Evolutionary conservation across 2,113 vertebrate genomes (phyloP), one percentile per base, ranked within the genome.

Genomic region (Micromys minutus): DNA sequence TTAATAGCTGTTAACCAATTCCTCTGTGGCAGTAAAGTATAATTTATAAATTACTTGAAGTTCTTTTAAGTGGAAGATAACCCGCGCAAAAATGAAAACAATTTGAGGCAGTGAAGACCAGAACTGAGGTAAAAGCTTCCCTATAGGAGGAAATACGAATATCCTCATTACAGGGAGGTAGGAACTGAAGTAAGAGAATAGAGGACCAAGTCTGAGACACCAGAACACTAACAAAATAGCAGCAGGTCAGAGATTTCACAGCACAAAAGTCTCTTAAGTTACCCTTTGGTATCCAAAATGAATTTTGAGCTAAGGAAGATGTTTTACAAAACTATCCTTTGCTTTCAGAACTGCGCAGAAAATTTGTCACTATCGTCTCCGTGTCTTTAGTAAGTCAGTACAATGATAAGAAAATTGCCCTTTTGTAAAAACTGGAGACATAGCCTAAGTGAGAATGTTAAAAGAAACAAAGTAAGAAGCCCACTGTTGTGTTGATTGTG

Each of bases 1-100:
- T 83, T 90, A 94, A 90, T 47, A 94, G 19, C 59, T 90, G 39
- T 57, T 94, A 92, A 21, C 5, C 92, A 83, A 77, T 87, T 83
- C 89, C 85, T 90, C 52, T 52, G 45, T 61, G 29, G 61, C 42
- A 87, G 16, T 77, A 36, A 77, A 87, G 3, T 91, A 1, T 36
- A 1, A 74, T 96, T 81, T 85, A 83, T 79, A 95, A 96, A 87
- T 89, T 63, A 65, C 26, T 85, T 61, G 47, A 84, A 69, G 26
- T 89, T 87, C 4, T 21, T 93, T 90, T 52, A 92, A 42, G 39
- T n/a, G 39, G 61, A 59, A 81, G 42, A 72, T 52, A 72, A 55
- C 85, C 61, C 86, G 65, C 92, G 39, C 11, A 87, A 90, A n/a
- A 95, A 90, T 45, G 29, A 9, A 81, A 90, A 29, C 29, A 61